Conservation (phyloP, 2,888 invertebrate genomes). For the Andrena dorsata region DNA sequence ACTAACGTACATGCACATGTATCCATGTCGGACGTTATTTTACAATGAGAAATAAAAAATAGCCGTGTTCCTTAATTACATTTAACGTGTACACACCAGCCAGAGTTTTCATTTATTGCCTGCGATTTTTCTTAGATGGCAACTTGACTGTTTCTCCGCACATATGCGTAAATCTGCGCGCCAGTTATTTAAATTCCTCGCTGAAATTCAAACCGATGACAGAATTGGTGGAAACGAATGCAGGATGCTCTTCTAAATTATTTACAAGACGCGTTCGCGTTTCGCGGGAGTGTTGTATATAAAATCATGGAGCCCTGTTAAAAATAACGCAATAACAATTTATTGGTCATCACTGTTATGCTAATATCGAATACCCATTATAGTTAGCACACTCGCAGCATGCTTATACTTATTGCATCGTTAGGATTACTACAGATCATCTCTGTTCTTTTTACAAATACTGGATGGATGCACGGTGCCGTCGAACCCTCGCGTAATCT, state of each 20-base stretch:
- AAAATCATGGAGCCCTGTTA: conserved; percentile 28
- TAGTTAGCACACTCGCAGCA: conserved; percentile 39
- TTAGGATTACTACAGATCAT: conserved; percentile 70
- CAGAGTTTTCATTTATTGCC: not conserved
- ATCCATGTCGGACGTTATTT: not conserved
- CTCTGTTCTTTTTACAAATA: conserved; percentile 70
- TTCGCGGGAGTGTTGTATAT: not conserved
- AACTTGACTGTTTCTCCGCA: conserved; percentile 32
- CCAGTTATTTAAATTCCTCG: conserved; percentile 1
- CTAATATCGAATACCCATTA: conserved; percentile 55
- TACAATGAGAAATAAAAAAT: not conserved
- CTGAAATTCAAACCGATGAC: not conserved
- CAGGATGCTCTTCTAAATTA: not conserved
- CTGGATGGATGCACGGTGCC: conserved; percentile 25
- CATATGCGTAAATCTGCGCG: not conserved
- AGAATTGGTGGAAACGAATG: not conserved
- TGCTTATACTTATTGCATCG: conserved; percentile 49
- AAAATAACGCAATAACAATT: conserved; percentile 73
- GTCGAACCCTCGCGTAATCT: too few relatives aligned
- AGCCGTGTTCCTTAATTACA: not conserved
- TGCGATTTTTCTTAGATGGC: not conserved
- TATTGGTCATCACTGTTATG: conserved; percentile 66
- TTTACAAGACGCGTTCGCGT: not conserved
- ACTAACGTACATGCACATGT: not conserved
- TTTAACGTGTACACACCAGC: not conserved